Conservation (phyloP, 2,797 vertebrate species). For the Setipinna tenuifilis region DNA sequence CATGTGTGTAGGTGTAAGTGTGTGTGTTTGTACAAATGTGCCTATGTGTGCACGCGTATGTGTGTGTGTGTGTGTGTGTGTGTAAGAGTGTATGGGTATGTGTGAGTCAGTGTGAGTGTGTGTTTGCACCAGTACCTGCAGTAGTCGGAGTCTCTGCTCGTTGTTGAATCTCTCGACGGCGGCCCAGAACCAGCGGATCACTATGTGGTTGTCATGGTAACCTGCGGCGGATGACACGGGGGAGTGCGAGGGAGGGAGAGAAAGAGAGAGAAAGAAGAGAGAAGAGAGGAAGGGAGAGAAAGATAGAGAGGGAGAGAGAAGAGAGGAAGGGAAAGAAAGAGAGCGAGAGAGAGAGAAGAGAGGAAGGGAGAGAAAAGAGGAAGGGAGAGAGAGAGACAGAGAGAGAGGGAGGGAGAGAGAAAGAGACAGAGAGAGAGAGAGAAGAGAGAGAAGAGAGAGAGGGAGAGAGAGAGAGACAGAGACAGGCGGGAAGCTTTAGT, state of each 20-base stretch:
- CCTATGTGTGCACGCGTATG: too few species aligned
- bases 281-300: constrained; percentile 37
- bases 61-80: too few species aligned
- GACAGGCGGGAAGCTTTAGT: neutral
- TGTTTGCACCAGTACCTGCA: constrained; percentile 80
- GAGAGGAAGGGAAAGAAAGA: neutral
- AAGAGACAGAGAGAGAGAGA: constrained; percentile 48
- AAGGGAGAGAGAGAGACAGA: constrained; percentile 47
- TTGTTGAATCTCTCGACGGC: constrained; percentile 99
- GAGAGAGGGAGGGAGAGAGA: neutral
- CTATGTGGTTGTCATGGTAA: constrained; percentile 98
- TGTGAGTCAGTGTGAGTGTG: neutral
- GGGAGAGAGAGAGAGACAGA: neutral
- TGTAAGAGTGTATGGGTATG: too few species aligned
- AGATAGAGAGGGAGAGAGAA: neutral
- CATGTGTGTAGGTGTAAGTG: too few species aligned
- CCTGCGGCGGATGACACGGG: constrained; percentile 69
- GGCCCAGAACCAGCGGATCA: constrained; percentile 99
- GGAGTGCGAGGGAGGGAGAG: neutral
- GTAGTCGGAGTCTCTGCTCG: constrained; percentile 91
- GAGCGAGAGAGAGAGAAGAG: neutral
- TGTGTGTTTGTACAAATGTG: neutral
- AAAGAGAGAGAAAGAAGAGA: constrained; percentile 56
- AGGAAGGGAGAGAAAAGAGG: constrained; percentile 47
- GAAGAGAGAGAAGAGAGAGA: constrained; percentile 53